Evolutionary conservation across 1,140 invertebrate genomes (phyloP), one percentile per base, ranked within the genome.

Genomic region (Portunus trituberculatus): DNA sequence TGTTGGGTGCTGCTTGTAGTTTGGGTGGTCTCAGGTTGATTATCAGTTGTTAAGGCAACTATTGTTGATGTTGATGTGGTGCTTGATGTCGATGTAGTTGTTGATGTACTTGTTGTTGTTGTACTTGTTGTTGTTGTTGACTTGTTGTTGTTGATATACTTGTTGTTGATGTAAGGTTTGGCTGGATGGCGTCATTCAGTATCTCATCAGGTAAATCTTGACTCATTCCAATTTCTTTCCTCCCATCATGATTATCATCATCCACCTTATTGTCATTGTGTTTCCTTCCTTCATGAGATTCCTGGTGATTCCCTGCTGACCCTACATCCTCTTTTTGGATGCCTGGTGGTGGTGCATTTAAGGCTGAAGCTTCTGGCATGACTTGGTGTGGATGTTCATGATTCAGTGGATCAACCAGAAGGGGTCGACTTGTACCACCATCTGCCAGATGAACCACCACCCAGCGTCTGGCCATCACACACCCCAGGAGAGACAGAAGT

Each of bases 371-470:
- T 67, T 28, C 83, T 25, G 32, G 10, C 16, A 87, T n/a, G 0
- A 32, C 0, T n/a, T 86, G 14, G n/a, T 31, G 45, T 59, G 89
- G 45, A 46, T 93, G 91, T 10, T 93, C 46, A 16, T 88, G 92
- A n/a, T 88, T 16, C 7, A 93, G n/a, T 29, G 92, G 92, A 48
- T 31, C 83, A 14, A 93, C 39, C 10, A 87, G 28, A 52, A 93
- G 16, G 7, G 92, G 84, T 20, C 46, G 92, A 93, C 45, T 93
- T 93, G 92, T 93, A 8, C 84, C 84, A 10, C 92, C 92, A 88
- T 93, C 87, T 87, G 84, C 84, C 28, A 88, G 45, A n/a, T 88
- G 29, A 52, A 93, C 83, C 52, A 93, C n/a, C 12, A 59, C 84
- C 29, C 12, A 76, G 6, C n/a, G 67, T 12, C 25, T n/a, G 20